Conservation (phyloP, 1,140 invertebrate genomes). For the Reticulitermes speratus region DNA sequence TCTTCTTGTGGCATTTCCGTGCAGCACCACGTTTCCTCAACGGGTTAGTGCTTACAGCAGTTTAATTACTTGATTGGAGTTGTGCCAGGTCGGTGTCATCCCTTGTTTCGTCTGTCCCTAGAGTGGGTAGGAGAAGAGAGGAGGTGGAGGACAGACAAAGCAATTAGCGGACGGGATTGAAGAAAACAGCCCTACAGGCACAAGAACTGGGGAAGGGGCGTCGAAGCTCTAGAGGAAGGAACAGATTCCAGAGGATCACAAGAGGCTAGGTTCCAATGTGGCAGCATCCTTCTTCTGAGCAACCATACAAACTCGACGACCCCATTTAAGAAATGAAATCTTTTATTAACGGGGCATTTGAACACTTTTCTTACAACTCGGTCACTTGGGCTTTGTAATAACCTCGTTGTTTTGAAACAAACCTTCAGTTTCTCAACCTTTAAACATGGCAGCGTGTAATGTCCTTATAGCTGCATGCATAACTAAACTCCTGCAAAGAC, state of each 20-base stretch:
- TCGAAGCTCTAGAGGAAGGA: background rate
- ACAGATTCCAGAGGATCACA: background rate
- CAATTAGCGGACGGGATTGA: constrained; percentile 3
- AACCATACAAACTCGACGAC: background rate
- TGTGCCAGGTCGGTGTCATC: constrained; percentile 16
- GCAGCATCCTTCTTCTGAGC: background rate
- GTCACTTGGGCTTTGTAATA: background rate
- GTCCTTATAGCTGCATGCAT: background rate
- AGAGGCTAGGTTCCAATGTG: constrained; percentile 9
- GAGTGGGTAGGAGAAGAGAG: background rate
- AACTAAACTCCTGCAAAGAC: background rate
- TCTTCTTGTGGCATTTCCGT: background rate
- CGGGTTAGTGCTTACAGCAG: constrained; percentile 9
- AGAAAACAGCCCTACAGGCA: constrained; percentile 13
- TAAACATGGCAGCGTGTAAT: background rate
- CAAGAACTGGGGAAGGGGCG: background rate
- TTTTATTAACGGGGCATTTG: constrained; percentile 5
- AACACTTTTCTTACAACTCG: background rate
- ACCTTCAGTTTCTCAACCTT: no score
- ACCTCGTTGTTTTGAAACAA: no score
- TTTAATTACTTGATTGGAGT: constrained; percentile 19
- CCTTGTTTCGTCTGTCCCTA: constrained; percentile 14
- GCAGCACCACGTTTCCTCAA: no score
- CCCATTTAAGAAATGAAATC: constrained; percentile 8
- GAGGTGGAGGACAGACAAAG: background rate